Conservation (phyloP, 2,888 invertebrate genomes). For the Epirrita christyi region DNA sequence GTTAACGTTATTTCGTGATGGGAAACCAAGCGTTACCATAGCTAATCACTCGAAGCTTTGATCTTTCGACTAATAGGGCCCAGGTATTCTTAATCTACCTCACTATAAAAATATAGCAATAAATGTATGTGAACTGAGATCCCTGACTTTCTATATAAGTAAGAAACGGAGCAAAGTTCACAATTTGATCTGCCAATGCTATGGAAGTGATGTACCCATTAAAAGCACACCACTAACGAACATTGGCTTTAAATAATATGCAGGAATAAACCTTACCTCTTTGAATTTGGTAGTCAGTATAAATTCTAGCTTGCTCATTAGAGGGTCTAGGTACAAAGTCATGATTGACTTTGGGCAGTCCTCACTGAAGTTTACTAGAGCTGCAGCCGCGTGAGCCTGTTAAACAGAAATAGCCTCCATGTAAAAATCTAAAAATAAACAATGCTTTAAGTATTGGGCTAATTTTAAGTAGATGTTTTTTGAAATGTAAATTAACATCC, state of each 20-base stretch:
- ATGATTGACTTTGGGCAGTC: conserved; percentile 98
- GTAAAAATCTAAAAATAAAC: too few species aligned
- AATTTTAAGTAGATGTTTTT: neutral
- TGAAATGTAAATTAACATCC: conserved; percentile 15
- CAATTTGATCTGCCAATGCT: conserved; percentile 77
- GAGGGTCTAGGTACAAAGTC: conserved; percentile 94
- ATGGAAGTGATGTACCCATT: conserved; percentile 76
- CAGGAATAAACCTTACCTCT: conserved; percentile 83
- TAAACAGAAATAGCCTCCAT: conserved; percentile 13
- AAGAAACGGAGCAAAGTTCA: conserved; percentile 75
- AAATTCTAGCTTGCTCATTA: conserved; percentile 95
- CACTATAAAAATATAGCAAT: neutral
- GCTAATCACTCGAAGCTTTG: too few species aligned
- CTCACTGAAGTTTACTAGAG: conserved; percentile 99
- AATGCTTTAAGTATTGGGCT: too few species aligned
- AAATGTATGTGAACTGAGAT: conserved; percentile 77
- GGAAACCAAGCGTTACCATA: too few species aligned
- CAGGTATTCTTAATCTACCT: too few species aligned
- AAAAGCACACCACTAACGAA: conserved; percentile 77
- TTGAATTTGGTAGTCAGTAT: conserved; percentile 97
- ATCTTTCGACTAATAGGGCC: too few species aligned
- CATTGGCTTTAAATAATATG: conserved; percentile 60
- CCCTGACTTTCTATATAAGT: conserved; percentile 67
- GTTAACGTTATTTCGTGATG: too few species aligned
- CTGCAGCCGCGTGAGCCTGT: conserved; percentile 93